These are phyloP conservation scores for Azemiops feae DNA, from an alignment of 2,113 vertebrate species.

Conservation along the genomic window DNA sequence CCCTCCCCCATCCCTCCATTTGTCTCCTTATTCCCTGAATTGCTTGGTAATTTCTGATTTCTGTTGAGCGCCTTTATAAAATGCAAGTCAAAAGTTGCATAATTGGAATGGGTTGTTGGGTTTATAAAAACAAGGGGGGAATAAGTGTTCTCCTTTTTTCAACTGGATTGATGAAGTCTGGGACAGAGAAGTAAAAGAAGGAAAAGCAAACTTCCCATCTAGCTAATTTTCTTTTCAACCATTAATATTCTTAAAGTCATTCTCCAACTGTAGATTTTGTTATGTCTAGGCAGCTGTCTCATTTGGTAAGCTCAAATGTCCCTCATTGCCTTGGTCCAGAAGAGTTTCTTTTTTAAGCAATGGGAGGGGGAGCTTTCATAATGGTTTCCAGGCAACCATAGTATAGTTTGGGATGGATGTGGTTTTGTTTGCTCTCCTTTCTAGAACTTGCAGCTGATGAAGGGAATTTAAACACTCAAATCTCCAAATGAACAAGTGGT, in stretches of 20 bases:
- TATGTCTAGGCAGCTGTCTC: conserved; percentile 48
- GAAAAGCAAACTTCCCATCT: conserved; percentile 24
- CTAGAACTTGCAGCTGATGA: neutral
- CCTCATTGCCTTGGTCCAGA: conserved; percentile 16
- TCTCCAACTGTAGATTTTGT: conserved; percentile 18
- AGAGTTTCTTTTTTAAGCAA: conserved; percentile 51
- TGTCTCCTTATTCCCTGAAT: conserved; percentile 22
- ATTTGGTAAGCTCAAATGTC: conserved; percentile 51
- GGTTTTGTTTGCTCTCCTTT: conserved; percentile 20
- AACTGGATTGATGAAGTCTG: conserved; percentile 41
- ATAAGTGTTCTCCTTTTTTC: conserved; percentile 52
- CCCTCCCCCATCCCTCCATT: conserved; percentile 28
- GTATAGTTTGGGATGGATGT: conserved; percentile 41
- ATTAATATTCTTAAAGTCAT: conserved; percentile 24
- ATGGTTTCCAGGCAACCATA: conserved; percentile 58
- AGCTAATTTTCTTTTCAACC: conserved; percentile 20
- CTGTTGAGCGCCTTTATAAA: conserved; percentile 56
- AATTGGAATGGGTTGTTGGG: conserved; percentile 26
- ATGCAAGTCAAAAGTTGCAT: conserved; percentile 54
- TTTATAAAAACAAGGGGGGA: conserved; percentile 35
- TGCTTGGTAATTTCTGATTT: conserved; percentile 48
- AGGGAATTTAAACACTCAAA: neutral
- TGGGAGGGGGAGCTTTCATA: conserved; percentile 63
- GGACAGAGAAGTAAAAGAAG: conserved; percentile 7
- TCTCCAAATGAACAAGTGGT: conserved; percentile 11